Evolutionary conservation across 2,888 invertebrate species (phyloP).

Genomic region (Drosophila prolongata): DNA sequence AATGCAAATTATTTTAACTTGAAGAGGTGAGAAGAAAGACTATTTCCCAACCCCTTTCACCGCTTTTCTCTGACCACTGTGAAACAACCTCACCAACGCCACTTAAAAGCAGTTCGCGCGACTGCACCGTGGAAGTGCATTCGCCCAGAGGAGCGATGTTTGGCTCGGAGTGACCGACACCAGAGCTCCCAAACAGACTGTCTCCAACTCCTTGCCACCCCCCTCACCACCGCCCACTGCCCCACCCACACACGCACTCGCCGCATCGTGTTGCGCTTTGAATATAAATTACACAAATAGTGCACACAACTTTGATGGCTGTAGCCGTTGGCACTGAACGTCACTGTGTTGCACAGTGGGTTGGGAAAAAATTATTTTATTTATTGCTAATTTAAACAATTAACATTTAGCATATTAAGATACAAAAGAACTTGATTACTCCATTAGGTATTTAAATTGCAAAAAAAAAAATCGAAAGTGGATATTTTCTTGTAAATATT

Average conservation of each 20-base stretch:
- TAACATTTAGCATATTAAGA: no score
- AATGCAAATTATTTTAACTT: no score
- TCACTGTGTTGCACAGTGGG: slow-evolving; percentile 18
- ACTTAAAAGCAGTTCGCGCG: slow-evolving; percentile 66
- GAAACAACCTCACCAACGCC: slow-evolving; percentile 57
- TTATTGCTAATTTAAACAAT: no score
- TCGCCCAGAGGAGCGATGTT: slow-evolving; percentile 17
- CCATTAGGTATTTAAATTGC: no score
- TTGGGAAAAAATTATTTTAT: neutral
- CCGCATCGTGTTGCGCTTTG: slow-evolving; percentile 64
- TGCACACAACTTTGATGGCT: slow-evolving; percentile 63
- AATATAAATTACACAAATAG: slow-evolving; percentile 75
- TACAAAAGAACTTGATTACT: no score
- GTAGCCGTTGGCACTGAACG: slow-evolving; percentile 30
- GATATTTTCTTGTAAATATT: no score
- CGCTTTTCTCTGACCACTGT: slow-evolving; percentile 1
- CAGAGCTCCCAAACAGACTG: slow-evolving; percentile 1
- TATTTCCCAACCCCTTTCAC: neutral
- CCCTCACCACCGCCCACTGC: slow-evolving; percentile 1
- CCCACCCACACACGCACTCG: slow-evolving; percentile 21
- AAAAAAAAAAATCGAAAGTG: no score
- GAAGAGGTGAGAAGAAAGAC: no score
- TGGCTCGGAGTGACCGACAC: slow-evolving; percentile 1
- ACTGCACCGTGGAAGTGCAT: slow-evolving; percentile 18
- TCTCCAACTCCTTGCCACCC: slow-evolving; percentile 26